Base-by-base conservation (phyloP, 2,888 invertebrate genomes). In the Elmis aenea region DNA sequence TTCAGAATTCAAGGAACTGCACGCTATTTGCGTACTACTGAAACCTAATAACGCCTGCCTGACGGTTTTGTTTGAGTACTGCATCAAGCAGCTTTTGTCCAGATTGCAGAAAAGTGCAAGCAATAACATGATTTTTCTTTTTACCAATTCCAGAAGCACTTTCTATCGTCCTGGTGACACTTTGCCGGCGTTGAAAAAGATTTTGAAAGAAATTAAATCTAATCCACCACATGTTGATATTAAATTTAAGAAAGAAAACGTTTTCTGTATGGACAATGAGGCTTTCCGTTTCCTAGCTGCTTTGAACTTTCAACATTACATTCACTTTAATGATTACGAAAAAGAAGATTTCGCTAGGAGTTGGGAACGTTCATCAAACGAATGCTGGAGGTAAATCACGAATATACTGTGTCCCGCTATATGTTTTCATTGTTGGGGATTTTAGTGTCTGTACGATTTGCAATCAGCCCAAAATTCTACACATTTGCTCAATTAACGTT, bases 231-330 rank as follows among this genome's bases (percentile, higher is more conserved):
- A 49, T 24, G 55, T 52, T 0, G 38, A 46, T 11, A 53, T 57
- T 26, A 51, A 47, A 4, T 38, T 47, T 9, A 50, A 50, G 5
- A 30, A 30, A 15, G 42, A 46, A 3, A 61, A 61, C 26, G 46
- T 50, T 5, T 61, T 61, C 34, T 58, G 55, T 42, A 54, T 61
- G 22, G 61, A 61, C 29, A 59, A 61, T 38, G 59, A 58, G 31
- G 47, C 48, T 4, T 59, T 59, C 27, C 42, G 49, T 21, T 52
- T 45, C 41, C 42, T 59, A 33, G 54, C 52, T 3, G 60, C 55
- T 13, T 26, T 51, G 8, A 50, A 57, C n/a, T n/a, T n/a, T n/a
- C n/a, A n/a, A 30, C 23, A 47, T 5, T 42, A 40, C 1, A 20
- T 52, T 1, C 6, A 39, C 3, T 48, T 45, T 20, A 15, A 21